Conservation (phyloP, 2,113 vertebrate species). For the Loxodonta africana region DNA sequence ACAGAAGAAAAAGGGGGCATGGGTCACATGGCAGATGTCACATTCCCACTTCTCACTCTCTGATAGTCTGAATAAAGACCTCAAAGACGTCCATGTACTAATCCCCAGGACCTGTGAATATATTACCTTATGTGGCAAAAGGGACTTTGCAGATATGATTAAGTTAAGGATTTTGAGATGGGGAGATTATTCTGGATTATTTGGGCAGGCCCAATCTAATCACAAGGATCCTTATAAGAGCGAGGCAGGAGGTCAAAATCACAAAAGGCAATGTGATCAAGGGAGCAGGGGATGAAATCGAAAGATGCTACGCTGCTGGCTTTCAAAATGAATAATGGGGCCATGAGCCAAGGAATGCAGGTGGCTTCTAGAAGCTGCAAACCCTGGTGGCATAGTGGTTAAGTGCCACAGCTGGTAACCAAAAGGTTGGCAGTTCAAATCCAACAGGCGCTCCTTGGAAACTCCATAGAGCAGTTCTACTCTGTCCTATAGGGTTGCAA, state of each 20-base stretch:
- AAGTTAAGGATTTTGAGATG: background rate
- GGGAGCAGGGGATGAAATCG: background rate
- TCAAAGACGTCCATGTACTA: background rate
- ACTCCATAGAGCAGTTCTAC: too few relatives aligned
- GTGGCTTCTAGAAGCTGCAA: background rate
- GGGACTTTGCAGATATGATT: background rate
- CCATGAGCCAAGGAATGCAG: background rate
- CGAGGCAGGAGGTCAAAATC: background rate
- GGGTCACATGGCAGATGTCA: background rate
- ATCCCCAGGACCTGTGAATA: background rate
- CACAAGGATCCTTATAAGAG: background rate
- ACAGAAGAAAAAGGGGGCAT: too few relatives aligned
- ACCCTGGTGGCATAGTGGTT: background rate
- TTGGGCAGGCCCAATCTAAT: background rate
- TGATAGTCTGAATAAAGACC: background rate
- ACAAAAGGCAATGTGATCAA: background rate
- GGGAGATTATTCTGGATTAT: background rate
- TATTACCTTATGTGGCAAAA: background rate
- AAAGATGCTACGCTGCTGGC: background rate
- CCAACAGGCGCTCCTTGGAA: too few relatives aligned
- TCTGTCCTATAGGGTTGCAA: too few relatives aligned
- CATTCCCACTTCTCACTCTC: background rate
- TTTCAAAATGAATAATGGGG: background rate
- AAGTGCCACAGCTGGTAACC: too few relatives aligned
- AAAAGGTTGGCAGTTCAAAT: too few relatives aligned